Base-by-base conservation (phyloP, 2,888 invertebrate species). In the Hypolimnas misippus region DNA sequence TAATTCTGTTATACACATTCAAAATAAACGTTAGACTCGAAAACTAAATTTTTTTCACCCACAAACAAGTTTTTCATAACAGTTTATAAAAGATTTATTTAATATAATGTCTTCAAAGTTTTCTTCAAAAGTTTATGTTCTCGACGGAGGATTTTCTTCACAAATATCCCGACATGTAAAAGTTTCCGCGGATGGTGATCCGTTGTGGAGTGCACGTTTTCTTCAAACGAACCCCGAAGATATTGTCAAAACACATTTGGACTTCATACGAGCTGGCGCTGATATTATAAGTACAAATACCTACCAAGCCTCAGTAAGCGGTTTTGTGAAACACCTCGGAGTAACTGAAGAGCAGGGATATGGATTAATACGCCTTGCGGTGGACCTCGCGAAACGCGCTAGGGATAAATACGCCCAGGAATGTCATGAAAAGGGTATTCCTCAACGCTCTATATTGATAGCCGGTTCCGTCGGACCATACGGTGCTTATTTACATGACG, bases 381-480 rank as follows among this genome's bases (percentile, higher is more conserved):
- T 97, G 0, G 77, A 89, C 10, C 82, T 97, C 10, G 97, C 97
- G 0, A 94, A 94, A 74, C 90, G 91, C 60, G 97, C 97, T 0
- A 93, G 94, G 53, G 87, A 93, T n/a, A 91, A 87, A 57, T 95
- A 93, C 75, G 69, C 93, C 29, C 81, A 93, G 50, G 93, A 94
- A 74, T 86, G 90, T 72, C 70, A 72, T 0, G 70, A 79, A 3
- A 70, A 66, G 17, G 70, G 71, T 1, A 56, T 67, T 31, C 67
- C 70, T 8, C 67, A 67, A 6, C 73, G 66, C 1, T 76, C 78
- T 16, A 95, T 96, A 2, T 77, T 95, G 46, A 93, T 98, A 55
- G 97, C 96, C 0, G 98, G 97, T 0, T 97, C 98, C 0, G 94
- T 98, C 19, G 98, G 98, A 0, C 97, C 98, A 0, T 98, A 97